Conservation (phyloP, 37 sponge, comb jelly and placozoan genomes). For the Amphimedon queenslandica region DNA sequence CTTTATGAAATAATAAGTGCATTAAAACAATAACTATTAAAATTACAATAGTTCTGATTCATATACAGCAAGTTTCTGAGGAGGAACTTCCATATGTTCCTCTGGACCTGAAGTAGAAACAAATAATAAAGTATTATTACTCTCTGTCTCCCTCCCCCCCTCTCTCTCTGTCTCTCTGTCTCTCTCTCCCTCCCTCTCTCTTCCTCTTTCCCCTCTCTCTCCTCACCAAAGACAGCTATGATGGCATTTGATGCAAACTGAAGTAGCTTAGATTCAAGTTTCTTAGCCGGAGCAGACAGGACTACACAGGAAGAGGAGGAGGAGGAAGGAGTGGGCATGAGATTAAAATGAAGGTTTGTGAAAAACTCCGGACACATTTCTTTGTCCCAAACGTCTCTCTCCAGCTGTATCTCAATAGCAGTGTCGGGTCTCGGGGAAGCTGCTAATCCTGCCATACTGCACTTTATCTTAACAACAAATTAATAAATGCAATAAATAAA, state of each 20-base stretch:
- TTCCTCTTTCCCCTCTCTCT: not conserved
- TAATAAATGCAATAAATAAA: not conserved
- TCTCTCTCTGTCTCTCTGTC: not conserved
- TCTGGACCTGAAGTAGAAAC: conserved; percentile 22
- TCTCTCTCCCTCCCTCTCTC: no score
- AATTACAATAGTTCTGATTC: conserved; percentile 7
- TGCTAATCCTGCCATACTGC: not conserved
- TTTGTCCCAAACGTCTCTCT: conserved; percentile 34
- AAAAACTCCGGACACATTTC: conserved; percentile 51
- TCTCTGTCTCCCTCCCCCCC: no score
- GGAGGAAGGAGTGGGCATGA: not conserved
- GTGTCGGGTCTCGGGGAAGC: not conserved
- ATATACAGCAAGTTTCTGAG: not conserved
- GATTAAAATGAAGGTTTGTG: conserved; percentile 40
- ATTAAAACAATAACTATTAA: not conserved
- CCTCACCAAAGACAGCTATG: conserved; percentile 72
- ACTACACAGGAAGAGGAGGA: conserved; percentile 32
- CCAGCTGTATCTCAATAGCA: conserved; percentile 28
- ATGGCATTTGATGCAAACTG: conserved; percentile 50
- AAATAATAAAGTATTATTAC: no score
- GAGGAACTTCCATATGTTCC: conserved; percentile 29
- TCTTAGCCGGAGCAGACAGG: conserved; percentile 25
- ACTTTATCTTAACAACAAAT: not conserved
- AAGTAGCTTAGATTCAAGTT: conserved; percentile 39
- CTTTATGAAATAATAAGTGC: not conserved